These are phyloP conservation scores for Dolomedes plantarius DNA, from an alignment of 2,888 invertebrate species.

Conservation along the genomic window DNA sequence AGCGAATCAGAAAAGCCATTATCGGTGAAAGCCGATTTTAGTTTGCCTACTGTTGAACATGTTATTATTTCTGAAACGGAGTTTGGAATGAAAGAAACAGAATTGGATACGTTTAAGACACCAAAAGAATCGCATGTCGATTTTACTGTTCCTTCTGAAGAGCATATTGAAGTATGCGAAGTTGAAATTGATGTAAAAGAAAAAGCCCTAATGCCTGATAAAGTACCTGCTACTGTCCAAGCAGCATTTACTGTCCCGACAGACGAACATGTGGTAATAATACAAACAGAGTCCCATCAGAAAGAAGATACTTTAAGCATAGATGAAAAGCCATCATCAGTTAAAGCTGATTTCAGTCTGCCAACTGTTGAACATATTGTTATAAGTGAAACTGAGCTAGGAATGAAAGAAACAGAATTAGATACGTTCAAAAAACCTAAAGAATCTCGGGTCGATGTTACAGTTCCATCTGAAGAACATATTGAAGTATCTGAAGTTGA, in stretches of 20 bases:
- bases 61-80: conserved; percentile 65
- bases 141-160: conserved; percentile 68
- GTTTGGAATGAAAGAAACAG: conserved; percentile 69
- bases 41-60: conserved; percentile 61
- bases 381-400: conserved; percentile 64
- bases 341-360: conserved; percentile 58
- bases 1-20: conserved; percentile 36
- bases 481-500: conserved; percentile 67
- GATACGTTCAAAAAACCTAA: conserved; percentile 35
- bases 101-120: conserved; percentile 61
- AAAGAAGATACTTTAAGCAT: conserved; percentile 70
- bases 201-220: conserved; percentile 60
- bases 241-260: conserved; percentile 65
- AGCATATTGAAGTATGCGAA: conserved; percentile 64
- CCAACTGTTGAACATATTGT: conserved; percentile 64
- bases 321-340: conserved; percentile 54
- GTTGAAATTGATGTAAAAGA: conserved; percentile 72
- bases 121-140: conserved; percentile 67
- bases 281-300: conserved; percentile 53
- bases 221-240: conserved; percentile 42
- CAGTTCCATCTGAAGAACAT: conserved; percentile 72
- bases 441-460: conserved; percentile 54
- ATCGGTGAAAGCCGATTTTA: conserved; percentile 52
- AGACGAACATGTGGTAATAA: conserved; percentile 66
- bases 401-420: conserved; percentile 73